Conservation (phyloP, 2,797 vertebrate genomes). For the Hylomyscus alleni region DNA sequence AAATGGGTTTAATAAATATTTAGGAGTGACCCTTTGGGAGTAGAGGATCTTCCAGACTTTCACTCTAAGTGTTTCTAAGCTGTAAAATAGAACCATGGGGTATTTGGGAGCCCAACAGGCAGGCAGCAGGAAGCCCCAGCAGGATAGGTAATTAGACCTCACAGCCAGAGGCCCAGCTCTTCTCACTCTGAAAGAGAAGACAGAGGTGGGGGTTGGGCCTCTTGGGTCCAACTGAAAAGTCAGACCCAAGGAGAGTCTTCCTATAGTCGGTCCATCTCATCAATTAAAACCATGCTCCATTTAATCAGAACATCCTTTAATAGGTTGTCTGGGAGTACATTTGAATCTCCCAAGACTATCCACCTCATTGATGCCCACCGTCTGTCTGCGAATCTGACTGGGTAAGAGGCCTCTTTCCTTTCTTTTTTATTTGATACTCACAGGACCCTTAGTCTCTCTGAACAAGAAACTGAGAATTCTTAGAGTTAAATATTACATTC, state of each 20-base stretch:
- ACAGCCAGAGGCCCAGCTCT: neutral
- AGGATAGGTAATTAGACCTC: neutral
- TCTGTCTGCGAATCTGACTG: neutral
- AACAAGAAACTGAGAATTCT: slow-evolving; percentile 33
- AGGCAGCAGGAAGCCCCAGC: neutral
- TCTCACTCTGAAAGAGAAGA: slow-evolving; percentile 1
- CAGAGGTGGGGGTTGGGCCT: neutral
- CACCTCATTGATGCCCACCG: neutral
- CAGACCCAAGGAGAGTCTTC: neutral
- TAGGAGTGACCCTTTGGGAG: neutral
- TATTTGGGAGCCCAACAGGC: neutral
- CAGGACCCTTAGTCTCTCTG: neutral
- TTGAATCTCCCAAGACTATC: neutral
- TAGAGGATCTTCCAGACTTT: neutral
- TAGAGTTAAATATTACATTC: neutral
- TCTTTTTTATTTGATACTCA: neutral
- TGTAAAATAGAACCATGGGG: neutral
- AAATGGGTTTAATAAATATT: neutral
- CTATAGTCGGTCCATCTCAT: neutral
- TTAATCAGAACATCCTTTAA: neutral
- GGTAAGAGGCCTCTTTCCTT: neutral
- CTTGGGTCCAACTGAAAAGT: neutral
- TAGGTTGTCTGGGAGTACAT: neutral
- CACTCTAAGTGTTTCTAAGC: neutral
- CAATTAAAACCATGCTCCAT: neutral